Evolutionary conservation across 2,797 vertebrate species (phyloP).

Genomic region (Rhinogobio ventralis): DNA sequence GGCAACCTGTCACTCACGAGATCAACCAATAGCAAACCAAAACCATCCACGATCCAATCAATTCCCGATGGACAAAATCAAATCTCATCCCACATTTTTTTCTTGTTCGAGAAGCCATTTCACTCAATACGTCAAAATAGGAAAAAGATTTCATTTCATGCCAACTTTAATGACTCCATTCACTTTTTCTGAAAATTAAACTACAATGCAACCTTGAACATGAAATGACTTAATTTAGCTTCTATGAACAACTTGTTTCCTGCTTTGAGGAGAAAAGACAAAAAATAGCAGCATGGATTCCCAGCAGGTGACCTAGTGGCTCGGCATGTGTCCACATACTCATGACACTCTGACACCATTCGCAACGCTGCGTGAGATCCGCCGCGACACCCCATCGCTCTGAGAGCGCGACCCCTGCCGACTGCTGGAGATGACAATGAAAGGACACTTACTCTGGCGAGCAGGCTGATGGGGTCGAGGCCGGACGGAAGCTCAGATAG

Average conservation of each 20-base stretch:
- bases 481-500: conserved; percentile 76
- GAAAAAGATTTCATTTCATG: background rate
- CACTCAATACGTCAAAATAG: background rate
- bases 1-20: background rate
- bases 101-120: background rate
- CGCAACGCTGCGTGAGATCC: background rate
- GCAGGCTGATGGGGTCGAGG: conserved; percentile 84
- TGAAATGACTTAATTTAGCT: conserved; percentile 8
- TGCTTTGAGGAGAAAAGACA: background rate
- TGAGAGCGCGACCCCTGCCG: background rate
- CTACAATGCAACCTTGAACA: background rate
- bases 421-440: conserved; percentile 1
- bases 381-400: background rate
- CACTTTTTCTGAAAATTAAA: background rate
- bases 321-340: background rate
- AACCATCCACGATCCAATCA: background rate
- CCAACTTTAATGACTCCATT: background rate
- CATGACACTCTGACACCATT: background rate
- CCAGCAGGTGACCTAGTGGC: background rate
- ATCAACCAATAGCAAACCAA: background rate
- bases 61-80: background rate
- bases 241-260: background rate
- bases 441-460: conserved; percentile 86
- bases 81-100: background rate
- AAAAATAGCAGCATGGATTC: conserved; percentile 1